Conservation (phyloP, 2,797 vertebrate species). For the Thunnus albacares region DNA sequence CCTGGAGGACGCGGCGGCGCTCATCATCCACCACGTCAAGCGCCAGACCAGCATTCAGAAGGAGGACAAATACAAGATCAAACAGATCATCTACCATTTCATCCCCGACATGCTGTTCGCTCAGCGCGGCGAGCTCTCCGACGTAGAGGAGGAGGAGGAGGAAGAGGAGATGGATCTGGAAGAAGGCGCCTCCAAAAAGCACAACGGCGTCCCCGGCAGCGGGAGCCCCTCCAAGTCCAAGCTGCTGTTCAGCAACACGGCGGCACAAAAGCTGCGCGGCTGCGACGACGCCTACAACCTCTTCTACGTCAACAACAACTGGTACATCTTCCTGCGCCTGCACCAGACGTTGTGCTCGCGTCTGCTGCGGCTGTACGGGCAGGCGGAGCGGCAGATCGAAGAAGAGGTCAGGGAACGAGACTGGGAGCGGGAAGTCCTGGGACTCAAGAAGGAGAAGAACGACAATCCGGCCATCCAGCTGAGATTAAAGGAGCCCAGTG, state of each 20-base stretch:
- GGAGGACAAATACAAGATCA: conserved; percentile 99
- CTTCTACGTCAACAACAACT: conserved; percentile 99
- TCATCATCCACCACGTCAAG: conserved; percentile 99
- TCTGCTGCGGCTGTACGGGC: conserved; percentile 93
- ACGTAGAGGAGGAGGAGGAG: conserved; percentile 96
- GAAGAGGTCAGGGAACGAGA: conserved; percentile 94
- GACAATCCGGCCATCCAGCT: conserved; percentile 97
- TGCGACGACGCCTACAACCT: conserved; percentile 96
- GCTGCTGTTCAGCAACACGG: conserved; percentile 92
- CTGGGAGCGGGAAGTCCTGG: conserved; percentile 95
- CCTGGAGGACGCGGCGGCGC: conserved; percentile 94
- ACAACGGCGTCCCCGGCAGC: conserved; percentile 90
- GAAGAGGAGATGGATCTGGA: conserved; percentile 84
- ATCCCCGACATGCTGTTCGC: conserved; percentile 97
- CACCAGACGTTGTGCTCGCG: conserved; percentile 97
- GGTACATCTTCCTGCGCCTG: conserved; percentile 98
- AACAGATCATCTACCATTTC: conserved; percentile 98
- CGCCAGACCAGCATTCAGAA: conserved; percentile 97
- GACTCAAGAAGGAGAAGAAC: conserved; percentile 94
- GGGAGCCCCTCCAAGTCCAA: conserved; percentile 92
- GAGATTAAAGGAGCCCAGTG: conserved; percentile 97
- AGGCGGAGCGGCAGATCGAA: conserved; percentile 97
- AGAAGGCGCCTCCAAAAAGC: conserved; percentile 91
- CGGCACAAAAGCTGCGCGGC: conserved; percentile 91
- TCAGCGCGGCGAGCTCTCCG: conserved; percentile 95